These are phyloP conservation scores for Macrobrachium rosenbergii DNA, from an alignment of 1,140 invertebrate species.

Conservation along the genomic window DNA sequence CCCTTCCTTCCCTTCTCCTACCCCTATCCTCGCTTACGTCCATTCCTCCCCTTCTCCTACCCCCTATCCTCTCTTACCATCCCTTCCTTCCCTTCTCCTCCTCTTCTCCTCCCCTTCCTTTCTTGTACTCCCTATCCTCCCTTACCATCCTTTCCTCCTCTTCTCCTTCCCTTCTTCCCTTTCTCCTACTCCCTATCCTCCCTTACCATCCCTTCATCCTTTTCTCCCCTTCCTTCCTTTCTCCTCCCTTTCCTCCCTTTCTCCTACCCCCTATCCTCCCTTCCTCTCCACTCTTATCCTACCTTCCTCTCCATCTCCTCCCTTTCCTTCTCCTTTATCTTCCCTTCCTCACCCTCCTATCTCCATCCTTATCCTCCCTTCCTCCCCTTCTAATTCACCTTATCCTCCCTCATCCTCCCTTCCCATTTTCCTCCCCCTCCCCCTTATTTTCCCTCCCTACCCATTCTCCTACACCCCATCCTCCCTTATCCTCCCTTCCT, in stretches of 20 bases:
- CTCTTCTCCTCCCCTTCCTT: too few relatives aligned
- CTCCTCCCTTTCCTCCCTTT: background rate
- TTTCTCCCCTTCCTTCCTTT: background rate
- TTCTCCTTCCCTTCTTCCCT: too few relatives aligned
- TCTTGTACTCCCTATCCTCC: too few relatives aligned
- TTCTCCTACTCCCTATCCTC: too few relatives aligned
- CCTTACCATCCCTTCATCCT: background rate
- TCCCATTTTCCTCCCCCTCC: too few relatives aligned
- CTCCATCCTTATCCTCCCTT: background rate
- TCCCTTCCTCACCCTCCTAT: background rate
- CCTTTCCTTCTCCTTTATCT: conserved; percentile 1
- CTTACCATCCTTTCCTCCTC: too few relatives aligned
- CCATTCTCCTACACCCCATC: conserved; percentile 5
- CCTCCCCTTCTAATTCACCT: background rate
- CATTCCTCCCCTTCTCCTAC: too few relatives aligned
- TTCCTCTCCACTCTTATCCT: background rate
- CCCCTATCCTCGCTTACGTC: too few relatives aligned
- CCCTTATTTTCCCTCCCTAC: conserved; percentile 1
- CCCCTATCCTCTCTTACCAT: too few relatives aligned
- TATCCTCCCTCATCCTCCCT: background rate
- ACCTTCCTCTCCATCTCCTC: conserved; percentile 7
- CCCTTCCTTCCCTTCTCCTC: too few relatives aligned
- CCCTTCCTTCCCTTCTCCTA: too few relatives aligned
- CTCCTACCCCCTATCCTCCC: too few relatives aligned
- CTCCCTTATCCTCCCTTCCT: background rate